These are phyloP conservation scores for Listronotus oregonensis DNA, from an alignment of 1,140 invertebrate genomes.

Conservation along the genomic window DNA sequence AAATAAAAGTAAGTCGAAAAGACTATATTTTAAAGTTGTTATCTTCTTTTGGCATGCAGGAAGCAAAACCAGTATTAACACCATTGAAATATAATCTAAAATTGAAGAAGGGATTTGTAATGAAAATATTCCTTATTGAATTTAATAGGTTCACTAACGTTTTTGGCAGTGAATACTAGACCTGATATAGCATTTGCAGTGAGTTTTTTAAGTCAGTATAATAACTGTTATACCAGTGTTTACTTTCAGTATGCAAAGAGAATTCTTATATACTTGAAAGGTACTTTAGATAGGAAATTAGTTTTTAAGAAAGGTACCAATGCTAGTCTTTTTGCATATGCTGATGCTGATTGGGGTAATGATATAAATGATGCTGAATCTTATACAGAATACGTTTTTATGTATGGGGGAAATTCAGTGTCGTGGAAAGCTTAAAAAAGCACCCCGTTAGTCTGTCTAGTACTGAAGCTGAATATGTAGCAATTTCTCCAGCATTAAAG, in stretches of 20 bases:
- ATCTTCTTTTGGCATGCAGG: conserved; percentile 22
- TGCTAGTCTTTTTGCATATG: conserved; percentile 44
- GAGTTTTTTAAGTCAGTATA: conserved; percentile 52
- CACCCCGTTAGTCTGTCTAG: no score
- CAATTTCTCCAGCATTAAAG: conserved; percentile 26
- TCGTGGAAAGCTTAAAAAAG: no score
- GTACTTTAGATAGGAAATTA: conserved; percentile 42
- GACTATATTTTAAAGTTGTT: conserved; percentile 39
- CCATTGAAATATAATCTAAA: conserved; percentile 40
- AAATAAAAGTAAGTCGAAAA: conserved; percentile 25
- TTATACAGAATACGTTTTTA: conserved; percentile 47
- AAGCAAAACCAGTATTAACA: conserved; percentile 30
- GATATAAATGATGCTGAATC: conserved; percentile 41
- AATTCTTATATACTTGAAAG: conserved; percentile 55
- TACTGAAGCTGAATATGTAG: no score
- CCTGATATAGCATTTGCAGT: conserved; percentile 59
- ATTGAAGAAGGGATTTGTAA: conserved; percentile 6
- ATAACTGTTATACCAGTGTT: conserved; percentile 39
- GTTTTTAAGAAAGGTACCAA: conserved; percentile 16
- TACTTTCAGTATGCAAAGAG: conserved; percentile 55
- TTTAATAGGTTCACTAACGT: conserved; percentile 57
- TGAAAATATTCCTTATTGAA: conserved; percentile 45
- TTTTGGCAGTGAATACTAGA: conserved; percentile 54
- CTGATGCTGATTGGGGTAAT: conserved; percentile 30
- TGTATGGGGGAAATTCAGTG: no score